Evolutionary conservation across 2,888 invertebrate genomes (phyloP).

Genomic region (Clanis bilineata): DNA sequence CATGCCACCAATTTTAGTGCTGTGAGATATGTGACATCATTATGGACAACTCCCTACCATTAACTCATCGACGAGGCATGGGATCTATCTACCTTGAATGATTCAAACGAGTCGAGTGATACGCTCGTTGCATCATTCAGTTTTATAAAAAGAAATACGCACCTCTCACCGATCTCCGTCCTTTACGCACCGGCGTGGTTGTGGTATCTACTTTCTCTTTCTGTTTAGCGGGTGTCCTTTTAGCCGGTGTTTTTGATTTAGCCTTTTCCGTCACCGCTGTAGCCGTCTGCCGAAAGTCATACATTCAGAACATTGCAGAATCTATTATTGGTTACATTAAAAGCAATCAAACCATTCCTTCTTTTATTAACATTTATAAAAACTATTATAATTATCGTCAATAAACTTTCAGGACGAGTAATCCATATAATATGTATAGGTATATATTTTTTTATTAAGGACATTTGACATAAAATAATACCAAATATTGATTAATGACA

Average conservation of each 20-base stretch:
- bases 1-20: no score
- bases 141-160: background rate
- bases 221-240: constrained; percentile 49
- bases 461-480: background rate
- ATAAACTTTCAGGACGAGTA: background rate
- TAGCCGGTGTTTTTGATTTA: constrained; percentile 53
- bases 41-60: no score
- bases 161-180: constrained; percentile 55
- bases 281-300: constrained; percentile 54
- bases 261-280: constrained; percentile 67
- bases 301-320: constrained; percentile 16
- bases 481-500: no score
- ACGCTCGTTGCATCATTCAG: no score
- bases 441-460: background rate
- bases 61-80: no score
- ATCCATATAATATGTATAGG: background rate
- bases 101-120: no score
- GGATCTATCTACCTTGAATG: no score
- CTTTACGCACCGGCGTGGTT: constrained; percentile 48
- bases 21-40: no score
- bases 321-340: background rate
- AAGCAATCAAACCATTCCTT: constrained; percentile 7
- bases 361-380: background rate
- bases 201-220: constrained; percentile 34
- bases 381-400: background rate